Evolutionary conservation across 2,888 invertebrate genomes (phyloP).

Genomic region (Myopa testacea): DNA sequence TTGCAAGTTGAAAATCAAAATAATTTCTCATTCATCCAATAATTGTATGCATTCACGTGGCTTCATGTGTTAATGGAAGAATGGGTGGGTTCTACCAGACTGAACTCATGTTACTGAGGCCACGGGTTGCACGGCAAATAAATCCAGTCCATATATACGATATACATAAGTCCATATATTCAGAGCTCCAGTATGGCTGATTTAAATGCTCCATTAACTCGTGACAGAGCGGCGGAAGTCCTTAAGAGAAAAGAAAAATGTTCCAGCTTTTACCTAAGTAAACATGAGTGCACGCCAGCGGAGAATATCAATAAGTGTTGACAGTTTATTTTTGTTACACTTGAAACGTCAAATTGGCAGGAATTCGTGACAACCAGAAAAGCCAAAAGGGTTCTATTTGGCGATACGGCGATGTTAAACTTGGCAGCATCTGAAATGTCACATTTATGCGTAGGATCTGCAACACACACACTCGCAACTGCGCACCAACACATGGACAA

Average conservation of each 20-base stretch:
- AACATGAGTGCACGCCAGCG: background rate
- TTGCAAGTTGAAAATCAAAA: too few species aligned
- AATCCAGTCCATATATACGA: background rate
- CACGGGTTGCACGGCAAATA: too few species aligned
- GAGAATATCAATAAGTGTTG: constrained; percentile 17
- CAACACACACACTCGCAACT: background rate
- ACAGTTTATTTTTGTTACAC: constrained; percentile 34
- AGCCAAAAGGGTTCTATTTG: background rate
- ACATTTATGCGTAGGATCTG: background rate
- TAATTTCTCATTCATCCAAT: too few species aligned
- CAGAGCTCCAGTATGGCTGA: constrained; percentile 39
- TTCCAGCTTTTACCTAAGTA: constrained; percentile 31
- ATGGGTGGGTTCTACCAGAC: too few species aligned
- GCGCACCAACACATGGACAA: constrained; percentile 4
- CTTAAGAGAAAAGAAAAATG: constrained; percentile 40
- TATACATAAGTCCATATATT: constrained; percentile 41
- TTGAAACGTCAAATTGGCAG: constrained; percentile 35
- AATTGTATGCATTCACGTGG: too few species aligned
- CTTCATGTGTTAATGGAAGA: too few species aligned
- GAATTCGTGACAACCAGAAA: constrained; percentile 1
- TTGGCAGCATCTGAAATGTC: background rate
- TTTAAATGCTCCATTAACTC: constrained; percentile 54
- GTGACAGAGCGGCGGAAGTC: constrained; percentile 47
- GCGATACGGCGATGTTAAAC: background rate
- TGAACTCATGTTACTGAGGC: too few species aligned